Base-by-base conservation (phyloP, 2,113 vertebrate species). In the Alectura lathami region DNA sequence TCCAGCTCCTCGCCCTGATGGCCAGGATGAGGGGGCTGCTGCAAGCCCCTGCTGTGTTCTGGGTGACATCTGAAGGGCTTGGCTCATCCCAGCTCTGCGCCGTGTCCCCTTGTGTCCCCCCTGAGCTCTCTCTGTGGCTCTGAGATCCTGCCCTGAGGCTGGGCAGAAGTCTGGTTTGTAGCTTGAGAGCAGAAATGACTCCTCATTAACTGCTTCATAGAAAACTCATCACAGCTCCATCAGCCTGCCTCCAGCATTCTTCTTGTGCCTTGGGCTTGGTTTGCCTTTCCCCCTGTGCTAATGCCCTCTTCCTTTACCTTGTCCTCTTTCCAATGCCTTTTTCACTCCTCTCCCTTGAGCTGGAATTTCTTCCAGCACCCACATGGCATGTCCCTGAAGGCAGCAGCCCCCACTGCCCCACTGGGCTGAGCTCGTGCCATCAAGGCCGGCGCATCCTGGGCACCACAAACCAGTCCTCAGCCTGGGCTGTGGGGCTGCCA, bases 31-130 rank as follows among this genome's bases (percentile, higher is more conserved):
- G 66, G 38, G 68, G 43, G 17, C 29, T 12, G 21, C n/a, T 63
- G 4, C 29, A 9, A 57, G 54, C 54, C 5, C 1, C 42, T 11
- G 13, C 30, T 20, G 23, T 1, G 0, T 60, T 21, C 45, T 21
- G 66, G 14, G 27, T 74, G 66, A n/a, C 15, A 17, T n/a, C 0
- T 1, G 9, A 47, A 47, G 64, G 13, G 4, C 60, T 87, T 16
- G 34, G 20, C 56, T 81, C 0, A 0, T 8, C 43, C 45, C 63
- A 45, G 62, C 62, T 42, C 68, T 0, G 0, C 3, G 2, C 30
- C 5, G 1, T 6, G 8, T 26, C 62, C 7, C 1, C 0, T n/a
- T 59, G 47, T 45, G 54, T 30, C 9, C 24, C 29, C 32, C 21
- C 29, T 4, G 17, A 7, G 15, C 18, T 4, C 0, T n/a, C 70